phyloP scores from a whole-genome alignment of 37 sponge, comb jelly and placozoan genomes.

The Spongilla lacustris region DNA sequence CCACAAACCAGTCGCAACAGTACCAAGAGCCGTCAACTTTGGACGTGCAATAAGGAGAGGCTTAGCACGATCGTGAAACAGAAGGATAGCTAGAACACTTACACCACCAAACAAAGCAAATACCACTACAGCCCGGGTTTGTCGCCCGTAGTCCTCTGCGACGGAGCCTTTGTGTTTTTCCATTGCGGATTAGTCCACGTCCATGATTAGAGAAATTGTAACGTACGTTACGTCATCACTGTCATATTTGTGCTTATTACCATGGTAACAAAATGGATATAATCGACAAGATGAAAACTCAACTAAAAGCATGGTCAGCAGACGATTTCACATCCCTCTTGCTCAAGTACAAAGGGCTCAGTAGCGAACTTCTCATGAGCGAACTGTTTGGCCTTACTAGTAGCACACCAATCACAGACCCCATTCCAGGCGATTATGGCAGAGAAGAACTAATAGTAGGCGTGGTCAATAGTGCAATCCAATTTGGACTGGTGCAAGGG shows the following conservation, averaged over 20 bases:
- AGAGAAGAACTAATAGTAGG: not conserved
- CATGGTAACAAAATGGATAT: not conserved
- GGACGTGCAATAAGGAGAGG: not conserved
- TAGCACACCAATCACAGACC: not conserved
- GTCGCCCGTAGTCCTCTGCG: constrained; percentile 15
- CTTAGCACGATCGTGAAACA: not conserved
- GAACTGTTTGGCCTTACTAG: not conserved
- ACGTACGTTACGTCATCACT: not conserved
- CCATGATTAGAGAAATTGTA: no score
- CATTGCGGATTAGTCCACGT: constrained; percentile 6
- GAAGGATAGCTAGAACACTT: no score
- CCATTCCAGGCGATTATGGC: not conserved
- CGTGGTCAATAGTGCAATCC: not conserved
- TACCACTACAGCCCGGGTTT: constrained; percentile 10
- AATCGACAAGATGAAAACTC: not conserved
- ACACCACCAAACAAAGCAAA: constrained; percentile 15
- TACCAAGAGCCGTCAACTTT: constrained; percentile 14
- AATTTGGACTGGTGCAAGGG: not conserved
- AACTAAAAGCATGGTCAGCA: not conserved
- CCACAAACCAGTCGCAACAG: constrained; percentile 13
- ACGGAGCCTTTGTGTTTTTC: not conserved
- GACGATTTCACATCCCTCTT: not conserved
- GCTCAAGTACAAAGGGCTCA: not conserved
- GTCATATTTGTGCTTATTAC: no score
- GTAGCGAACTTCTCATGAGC: not conserved